Evolutionary conservation across 2,797 vertebrate species (phyloP).

Genomic region (Sphenodon punctatus): DNA sequence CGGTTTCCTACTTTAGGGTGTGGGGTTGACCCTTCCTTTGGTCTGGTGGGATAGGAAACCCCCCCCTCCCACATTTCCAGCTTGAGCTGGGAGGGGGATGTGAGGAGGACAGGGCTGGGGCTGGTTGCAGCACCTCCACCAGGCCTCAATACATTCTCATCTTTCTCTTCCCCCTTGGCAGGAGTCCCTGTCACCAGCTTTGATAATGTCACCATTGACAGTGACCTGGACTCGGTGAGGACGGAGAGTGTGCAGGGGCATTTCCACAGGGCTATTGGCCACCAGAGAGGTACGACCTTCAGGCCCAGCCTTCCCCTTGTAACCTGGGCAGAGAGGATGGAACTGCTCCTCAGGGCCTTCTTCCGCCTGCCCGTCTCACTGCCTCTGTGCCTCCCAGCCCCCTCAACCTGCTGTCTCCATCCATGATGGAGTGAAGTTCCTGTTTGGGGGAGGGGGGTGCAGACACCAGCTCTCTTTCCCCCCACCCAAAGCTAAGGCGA

Average conservation of each 20-base stretch:
- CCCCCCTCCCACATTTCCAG: background rate
- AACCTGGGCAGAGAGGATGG: no score
- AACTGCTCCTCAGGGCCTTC: no score
- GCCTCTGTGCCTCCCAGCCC: no score
- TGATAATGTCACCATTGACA: slow-evolving; percentile 74
- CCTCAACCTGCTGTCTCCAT: no score
- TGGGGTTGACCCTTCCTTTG: background rate
- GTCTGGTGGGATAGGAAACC: background rate
- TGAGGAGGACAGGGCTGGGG: background rate
- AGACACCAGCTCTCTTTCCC: background rate
- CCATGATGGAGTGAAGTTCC: no score
- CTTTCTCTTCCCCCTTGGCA: background rate
- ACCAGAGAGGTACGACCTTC: slow-evolving; percentile 48
- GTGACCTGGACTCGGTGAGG: slow-evolving; percentile 76
- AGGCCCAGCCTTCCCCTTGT: no score
- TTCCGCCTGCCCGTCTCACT: no score
- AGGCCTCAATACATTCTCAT: background rate
- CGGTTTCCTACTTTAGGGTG: no score
- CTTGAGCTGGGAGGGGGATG: background rate
- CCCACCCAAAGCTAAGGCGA: background rate
- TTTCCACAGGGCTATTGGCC: slow-evolving; percentile 44
- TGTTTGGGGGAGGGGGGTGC: no score
- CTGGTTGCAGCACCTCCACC: background rate
- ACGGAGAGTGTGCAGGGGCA: slow-evolving; percentile 67
- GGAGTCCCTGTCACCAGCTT: slow-evolving; percentile 74